Base-by-base conservation (phyloP, 2,113 vertebrate genomes). In the Cheilinus undulatus region DNA sequence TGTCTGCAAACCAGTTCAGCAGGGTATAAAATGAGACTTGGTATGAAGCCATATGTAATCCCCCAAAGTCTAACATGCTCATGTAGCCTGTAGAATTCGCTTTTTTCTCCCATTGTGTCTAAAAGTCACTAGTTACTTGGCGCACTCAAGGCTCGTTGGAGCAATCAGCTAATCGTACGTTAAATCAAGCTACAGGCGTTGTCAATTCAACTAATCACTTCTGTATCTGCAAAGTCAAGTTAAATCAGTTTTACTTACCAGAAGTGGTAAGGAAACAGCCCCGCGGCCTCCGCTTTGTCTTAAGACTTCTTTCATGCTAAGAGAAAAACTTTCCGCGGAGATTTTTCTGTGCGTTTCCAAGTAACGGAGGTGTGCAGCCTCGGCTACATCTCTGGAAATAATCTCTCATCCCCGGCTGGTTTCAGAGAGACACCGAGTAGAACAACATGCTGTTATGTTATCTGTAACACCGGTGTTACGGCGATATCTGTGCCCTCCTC, bases 261-360 rank as follows among this genome's bases (percentile, higher is more conserved):
- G 60, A 71, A 36, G 8, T 34, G 34, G 1, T 43, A 22, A 30
- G 48, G 56, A 74, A 82, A 34, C 46, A 40, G 62, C 60, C 13
- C 71, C 26, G 67, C 27, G 24, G 70, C 48, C 34, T 7, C 46
- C 24, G 69, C 84, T 81, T 80, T 52, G 75, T 86, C 71, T 79
- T 49, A 52, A 17, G 69, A 60, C 73, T 38, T 76, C 79, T 73
- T 86, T 70, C 86, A 87, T 84, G 69, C 58, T 73, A 69, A 5
- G 54, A 71, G 52, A 52, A 73, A 78, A 82, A 87, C 40, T 89
- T 87, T 82, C 78, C 72, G 79, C 54, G 58, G 20, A 46, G 46
- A 51, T 19, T 3, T 67, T 19, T 63, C 57, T 45, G 58, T 49
- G 50, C 22, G 51, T 64, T 69, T 80, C 69, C 65, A 19, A 65